Evolutionary conservation across 2,797 vertebrate species (phyloP).

Genomic region (Mallotus villosus): DNA sequence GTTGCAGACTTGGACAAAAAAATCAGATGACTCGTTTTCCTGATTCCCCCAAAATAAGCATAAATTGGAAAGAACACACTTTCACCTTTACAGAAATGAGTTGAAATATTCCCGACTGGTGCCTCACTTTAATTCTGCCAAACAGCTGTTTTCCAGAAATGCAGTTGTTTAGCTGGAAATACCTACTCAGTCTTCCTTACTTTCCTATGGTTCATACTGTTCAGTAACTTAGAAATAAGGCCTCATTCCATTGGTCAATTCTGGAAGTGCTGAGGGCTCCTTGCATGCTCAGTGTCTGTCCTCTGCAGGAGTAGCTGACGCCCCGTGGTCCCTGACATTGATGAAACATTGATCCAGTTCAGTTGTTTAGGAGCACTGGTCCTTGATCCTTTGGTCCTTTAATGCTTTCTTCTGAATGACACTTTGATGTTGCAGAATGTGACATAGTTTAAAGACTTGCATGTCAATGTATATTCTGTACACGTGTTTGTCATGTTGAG

Average conservation of each 20-base stretch:
- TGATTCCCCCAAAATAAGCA: constrained; percentile 33
- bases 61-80: constrained; percentile 42
- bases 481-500: not conserved
- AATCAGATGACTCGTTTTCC: constrained; percentile 48
- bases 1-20: constrained; percentile 36
- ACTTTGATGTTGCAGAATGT: too few relatives aligned
- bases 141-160: constrained; percentile 75
- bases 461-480: not conserved
- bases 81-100: constrained; percentile 48
- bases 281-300: constrained; percentile 34
- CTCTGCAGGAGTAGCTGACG: constrained; percentile 43
- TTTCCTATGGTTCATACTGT: constrained; percentile 43
- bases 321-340: constrained; percentile 32
- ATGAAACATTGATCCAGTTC: constrained; percentile 30
- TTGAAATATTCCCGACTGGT: constrained; percentile 45
- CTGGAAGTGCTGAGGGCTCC: constrained; percentile 22
- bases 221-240: constrained; percentile 52
- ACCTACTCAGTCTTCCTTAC: constrained; percentile 55
- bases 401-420: not conserved
- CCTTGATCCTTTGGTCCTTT: not conserved
- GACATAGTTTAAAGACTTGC: too few relatives aligned
- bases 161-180: constrained; percentile 71
- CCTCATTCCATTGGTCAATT: constrained; percentile 38
- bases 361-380: constrained; percentile 44
- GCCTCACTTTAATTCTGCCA: constrained; percentile 44